Conservation (phyloP, 1,140 invertebrate genomes). For the Adelges cooleyi region DNA sequence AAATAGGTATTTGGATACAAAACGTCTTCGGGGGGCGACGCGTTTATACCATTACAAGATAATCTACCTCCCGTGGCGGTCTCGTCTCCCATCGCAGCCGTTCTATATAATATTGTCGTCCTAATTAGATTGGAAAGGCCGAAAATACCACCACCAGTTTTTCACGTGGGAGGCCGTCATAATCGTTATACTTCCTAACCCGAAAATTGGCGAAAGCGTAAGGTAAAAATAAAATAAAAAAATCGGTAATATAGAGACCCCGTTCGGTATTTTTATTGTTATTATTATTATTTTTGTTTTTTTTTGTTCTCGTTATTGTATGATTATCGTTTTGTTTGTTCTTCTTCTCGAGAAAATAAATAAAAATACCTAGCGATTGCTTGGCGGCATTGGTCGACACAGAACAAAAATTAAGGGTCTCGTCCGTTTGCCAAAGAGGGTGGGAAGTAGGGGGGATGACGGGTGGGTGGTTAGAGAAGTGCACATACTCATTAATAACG, state of each 20-base stretch:
- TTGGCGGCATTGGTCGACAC: neutral
- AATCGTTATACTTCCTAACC: neutral
- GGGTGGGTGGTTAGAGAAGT: too few relatives aligned
- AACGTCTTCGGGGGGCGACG: neutral
- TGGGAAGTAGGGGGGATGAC: too few relatives aligned
- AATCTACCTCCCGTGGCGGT: neutral
- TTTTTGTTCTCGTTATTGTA: neutral
- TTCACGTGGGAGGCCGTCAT: constrained; percentile 15
- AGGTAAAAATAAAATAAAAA: neutral
- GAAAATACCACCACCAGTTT: constrained; percentile 14
- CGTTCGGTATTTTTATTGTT: neutral
- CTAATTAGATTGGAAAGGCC: constrained; percentile 18
- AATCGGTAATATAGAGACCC: too few relatives aligned
- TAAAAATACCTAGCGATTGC: neutral
- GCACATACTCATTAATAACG: constrained; percentile 27
- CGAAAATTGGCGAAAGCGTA: constrained; percentile 9
- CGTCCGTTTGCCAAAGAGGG: too few relatives aligned
- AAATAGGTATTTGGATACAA: neutral
- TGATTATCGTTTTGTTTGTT: neutral
- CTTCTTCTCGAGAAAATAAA: neutral
- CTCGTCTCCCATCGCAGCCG: neutral
- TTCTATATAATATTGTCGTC: constrained; percentile 8
- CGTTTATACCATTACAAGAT: neutral
- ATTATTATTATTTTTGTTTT: neutral
- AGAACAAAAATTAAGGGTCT: neutral